Evolutionary conservation across 2,888 invertebrate genomes (phyloP), one percentile per base, ranked within the genome.

Genomic region (Calliopum simillimum): DNA sequence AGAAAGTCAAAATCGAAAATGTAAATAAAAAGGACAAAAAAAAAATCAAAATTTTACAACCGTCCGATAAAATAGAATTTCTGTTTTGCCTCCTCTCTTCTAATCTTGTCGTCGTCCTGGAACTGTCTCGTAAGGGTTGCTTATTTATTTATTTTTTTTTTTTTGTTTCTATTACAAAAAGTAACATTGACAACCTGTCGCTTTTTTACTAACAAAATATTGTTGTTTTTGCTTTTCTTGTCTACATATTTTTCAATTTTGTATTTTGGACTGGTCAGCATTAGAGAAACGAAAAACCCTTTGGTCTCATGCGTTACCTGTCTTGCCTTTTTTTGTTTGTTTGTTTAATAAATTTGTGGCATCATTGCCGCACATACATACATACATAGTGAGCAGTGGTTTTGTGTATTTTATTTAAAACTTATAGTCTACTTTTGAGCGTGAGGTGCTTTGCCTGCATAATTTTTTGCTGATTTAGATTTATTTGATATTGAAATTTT

Each of bases 21-120:
- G 65, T 55, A 65, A 65, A 65, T 65, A 65, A 65, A 56, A 65
- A 49, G 33, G 11, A 11, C 44, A 47, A 63, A 6, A n/a, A 16
- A 16, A 51, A 43, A 51, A 12, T 64, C 16, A 11, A 41, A 19
- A 16, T 14, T n/a, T 19, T 11, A 6, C 59, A 25, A 41, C n/a
- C 33, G 33, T 6, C 41, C 11, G n/a, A n/a, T n/a, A n/a, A n/a
- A n/a, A n/a, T n/a, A n/a, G n/a, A n/a, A n/a, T 49, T 14, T 49
- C 49, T 6, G 25, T 43, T 46, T 13, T 61, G 19, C 16, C 41
- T 25, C 21, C 13, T 16, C 19, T 19, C 12, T 13, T 61, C 8
- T 33, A 14, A 12, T 6, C 13, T 16, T 16, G 14, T 16, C n/a
- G 19, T 47, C 19, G 16, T 19, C 13, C 21, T 6, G 8, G 13